Conservation (phyloP, 2,113 vertebrate genomes). For the Sturnus vulgaris region DNA sequence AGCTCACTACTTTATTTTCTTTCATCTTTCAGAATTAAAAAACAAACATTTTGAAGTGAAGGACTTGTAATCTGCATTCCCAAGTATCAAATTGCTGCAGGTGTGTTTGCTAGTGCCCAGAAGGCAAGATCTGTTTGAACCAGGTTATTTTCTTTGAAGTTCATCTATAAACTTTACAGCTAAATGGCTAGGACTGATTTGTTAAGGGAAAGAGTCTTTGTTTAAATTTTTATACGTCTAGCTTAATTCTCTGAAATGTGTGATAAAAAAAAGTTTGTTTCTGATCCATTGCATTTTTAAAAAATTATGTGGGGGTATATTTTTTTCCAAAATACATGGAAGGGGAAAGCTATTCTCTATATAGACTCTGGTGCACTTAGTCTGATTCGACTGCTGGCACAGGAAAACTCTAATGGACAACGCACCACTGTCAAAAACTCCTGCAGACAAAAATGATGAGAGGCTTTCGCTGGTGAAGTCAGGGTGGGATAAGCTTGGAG, state of each 20-base stretch:
- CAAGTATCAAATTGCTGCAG: slow-evolving; percentile 69
- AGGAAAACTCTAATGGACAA: not conserved
- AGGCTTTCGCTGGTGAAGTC: not conserved
- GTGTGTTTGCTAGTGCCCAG: slow-evolving; percentile 60
- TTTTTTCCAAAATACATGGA: not conserved
- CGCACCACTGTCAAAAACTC: not conserved
- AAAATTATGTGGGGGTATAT: not conserved
- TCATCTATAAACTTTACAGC: slow-evolving; percentile 48
- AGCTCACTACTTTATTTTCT: slow-evolving; percentile 48
- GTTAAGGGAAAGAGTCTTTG: not conserved
- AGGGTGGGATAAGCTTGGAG: not conserved
- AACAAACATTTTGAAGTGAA: slow-evolving; percentile 65
- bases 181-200: not conserved
- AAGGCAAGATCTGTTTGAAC: slow-evolving; percentile 61
- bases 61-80: slow-evolving; percentile 67
- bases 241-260: not conserved
- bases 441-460: not conserved
- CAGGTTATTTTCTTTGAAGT: slow-evolving; percentile 66
- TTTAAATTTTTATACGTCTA: not conserved
- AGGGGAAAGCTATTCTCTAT: not conserved
- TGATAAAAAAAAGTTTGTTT: slow-evolving; percentile 1
- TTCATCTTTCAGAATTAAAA: slow-evolving; percentile 62
- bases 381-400: not conserved
- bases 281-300: not conserved
- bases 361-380: not conserved